Evolutionary conservation across 2,113 vertebrate genomes (phyloP).

Genomic region (Propithecus coquereli): DNA sequence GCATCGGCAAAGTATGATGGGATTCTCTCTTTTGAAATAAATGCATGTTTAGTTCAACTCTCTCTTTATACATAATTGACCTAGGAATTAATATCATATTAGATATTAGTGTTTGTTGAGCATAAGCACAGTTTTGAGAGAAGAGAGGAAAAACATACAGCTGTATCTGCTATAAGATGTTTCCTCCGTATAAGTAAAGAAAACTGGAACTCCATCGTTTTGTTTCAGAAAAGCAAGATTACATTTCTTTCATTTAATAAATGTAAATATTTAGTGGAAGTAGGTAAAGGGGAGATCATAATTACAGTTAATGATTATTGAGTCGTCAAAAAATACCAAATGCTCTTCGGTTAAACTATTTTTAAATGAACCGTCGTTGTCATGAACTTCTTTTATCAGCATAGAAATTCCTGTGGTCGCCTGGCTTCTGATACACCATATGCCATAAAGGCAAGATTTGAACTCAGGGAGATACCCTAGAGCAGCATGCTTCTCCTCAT

Average conservation of each 20-base stretch:
- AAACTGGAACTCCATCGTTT: background rate
- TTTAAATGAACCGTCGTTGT: background rate
- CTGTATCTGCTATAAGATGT: background rate
- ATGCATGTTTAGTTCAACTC: background rate
- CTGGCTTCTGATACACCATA: background rate
- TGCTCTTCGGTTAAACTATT: background rate
- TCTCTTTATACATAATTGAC: background rate
- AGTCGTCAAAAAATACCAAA: background rate
- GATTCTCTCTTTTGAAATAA: background rate
- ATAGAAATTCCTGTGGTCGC: background rate
- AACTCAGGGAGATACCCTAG: too few species aligned
- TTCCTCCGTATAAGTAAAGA: background rate
- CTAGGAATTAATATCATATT: background rate
- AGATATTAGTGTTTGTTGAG: background rate
- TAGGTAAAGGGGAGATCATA: background rate
- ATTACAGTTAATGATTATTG: background rate
- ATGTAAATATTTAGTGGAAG: background rate
- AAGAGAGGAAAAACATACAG: background rate
- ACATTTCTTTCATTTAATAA: background rate
- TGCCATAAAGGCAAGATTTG: background rate
- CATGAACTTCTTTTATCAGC: background rate
- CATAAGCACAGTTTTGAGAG: background rate
- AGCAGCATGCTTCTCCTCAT: fast-evolving
- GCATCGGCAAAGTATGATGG: background rate
- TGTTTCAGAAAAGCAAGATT: background rate